Base-by-base conservation (phyloP, 2,888 invertebrate genomes). In the Hypena proboscidalis region DNA sequence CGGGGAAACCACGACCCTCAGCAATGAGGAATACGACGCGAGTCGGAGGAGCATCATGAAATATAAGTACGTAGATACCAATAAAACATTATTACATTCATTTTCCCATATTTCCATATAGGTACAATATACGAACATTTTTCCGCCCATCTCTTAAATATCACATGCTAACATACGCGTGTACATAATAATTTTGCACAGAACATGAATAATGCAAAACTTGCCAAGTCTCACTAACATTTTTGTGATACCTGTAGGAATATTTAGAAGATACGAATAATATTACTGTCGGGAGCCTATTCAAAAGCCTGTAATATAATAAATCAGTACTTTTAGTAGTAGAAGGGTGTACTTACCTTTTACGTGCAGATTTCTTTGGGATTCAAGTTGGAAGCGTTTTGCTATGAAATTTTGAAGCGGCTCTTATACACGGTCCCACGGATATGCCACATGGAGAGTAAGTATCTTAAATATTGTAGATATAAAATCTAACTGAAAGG, bases 181-280 rank as follows among this genome's bases (percentile, higher is more conserved):
- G 48, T 61, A 53, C 41, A 53, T 52, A 52, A 63, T 59, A 56
- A 62, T 52, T 56, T 56, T 25, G 21, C 14, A 25, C 25, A 32
- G 23, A 35, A 42, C 32, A 63, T 62, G 64, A 62, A 62, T 62
- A 32, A 62, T 63, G 53, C 60, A 62, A 52, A 36, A 48, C 17
- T 9, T 35, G 5, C 38, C 45, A 56, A 52, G 47, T 64, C 48
- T 49, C 29, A 50, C 64, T 56, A 33, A 34, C 31, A 62, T 58
- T 53, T 46, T 48, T 52, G 39, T 45, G 42, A 25, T 50, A 45
- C 40, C 39, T 33, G 31, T 14, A 9, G 32, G 39, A 32, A 51
- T 55, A 46, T 45, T 45, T 45, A 22, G 43, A 39, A 33, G 20
- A 37, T 27, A 21, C n/a, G 34, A 21, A 42, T 60, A 19, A 32